Evolutionary conservation across 2,113 vertebrate genomes (phyloP).

Genomic region (Taxidea taxus): DNA sequence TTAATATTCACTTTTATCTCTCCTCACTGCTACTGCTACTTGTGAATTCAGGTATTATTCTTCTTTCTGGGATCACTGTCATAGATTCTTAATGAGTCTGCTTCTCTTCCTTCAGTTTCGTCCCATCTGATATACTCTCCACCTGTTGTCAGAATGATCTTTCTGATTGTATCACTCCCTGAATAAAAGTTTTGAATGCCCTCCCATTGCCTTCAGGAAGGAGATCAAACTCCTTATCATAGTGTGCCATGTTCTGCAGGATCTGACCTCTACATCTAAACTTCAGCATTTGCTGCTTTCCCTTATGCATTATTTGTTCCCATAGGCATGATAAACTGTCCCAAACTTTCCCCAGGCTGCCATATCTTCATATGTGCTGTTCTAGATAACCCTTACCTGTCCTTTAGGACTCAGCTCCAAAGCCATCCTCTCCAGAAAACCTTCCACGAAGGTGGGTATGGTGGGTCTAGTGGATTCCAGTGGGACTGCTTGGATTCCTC

Average conservation of each 20-base stretch:
- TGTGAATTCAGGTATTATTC: background rate
- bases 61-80: background rate
- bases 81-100: background rate
- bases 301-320: background rate
- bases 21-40: background rate
- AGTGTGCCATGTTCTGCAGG: background rate
- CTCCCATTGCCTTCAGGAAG: background rate
- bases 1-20: background rate
- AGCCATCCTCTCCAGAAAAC: background rate
- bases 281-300: background rate
- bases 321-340: background rate
- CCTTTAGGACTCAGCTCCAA: background rate
- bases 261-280: background rate
- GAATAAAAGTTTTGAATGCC: conserved; percentile 11
- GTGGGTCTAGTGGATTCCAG: background rate
- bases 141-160: conserved; percentile 3
- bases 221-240: background rate
- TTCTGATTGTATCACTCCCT: background rate
- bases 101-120: background rate
- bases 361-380: background rate
- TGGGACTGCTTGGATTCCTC: background rate
- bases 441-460: background rate
- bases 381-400: background rate
- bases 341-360: background rate
- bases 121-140: background rate